A percentile compares a stretch with the other conserved stretches of the same genome.
Evolutionary conservation across 2,113 vertebrate genomes (phyloP).

Genomic region (Trochalopteron elliotii): DNA sequence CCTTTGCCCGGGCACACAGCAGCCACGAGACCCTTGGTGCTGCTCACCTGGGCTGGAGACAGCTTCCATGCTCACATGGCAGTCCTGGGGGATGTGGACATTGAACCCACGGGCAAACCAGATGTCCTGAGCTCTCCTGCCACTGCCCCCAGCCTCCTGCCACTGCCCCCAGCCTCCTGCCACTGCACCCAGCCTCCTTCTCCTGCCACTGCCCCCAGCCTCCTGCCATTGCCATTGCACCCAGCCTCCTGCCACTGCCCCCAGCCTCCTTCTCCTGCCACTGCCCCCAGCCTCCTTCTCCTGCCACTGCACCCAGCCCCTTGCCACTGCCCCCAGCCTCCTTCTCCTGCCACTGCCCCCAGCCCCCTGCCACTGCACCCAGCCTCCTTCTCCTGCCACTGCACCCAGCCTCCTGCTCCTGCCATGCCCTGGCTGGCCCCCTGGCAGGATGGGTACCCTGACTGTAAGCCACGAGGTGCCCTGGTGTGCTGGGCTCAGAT

Average conservation of each 20-base stretch:
- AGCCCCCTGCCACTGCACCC: too few relatives aligned
- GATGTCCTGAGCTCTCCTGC: not conserved
- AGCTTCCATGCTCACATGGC: fast-evolving
- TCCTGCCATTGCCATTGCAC: too few relatives aligned
- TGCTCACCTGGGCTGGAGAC: not conserved
- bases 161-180: too few relatives aligned
- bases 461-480: fast-evolving
- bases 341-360: too few relatives aligned
- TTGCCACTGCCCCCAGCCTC: too few relatives aligned
- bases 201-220: too few relatives aligned
- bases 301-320: fast-evolving
- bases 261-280: too few relatives aligned
- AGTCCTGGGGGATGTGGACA: not conserved
- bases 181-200: too few relatives aligned
- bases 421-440: fast-evolving
- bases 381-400: too few relatives aligned
- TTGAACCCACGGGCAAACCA: not conserved
- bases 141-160: not conserved
- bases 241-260: too few relatives aligned
- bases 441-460: fast-evolving
- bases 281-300: not conserved
- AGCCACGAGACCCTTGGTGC: not conserved
- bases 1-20: fast-evolving
- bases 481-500: not conserved
- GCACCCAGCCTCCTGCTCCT: not conserved